These are phyloP conservation scores for Leucophenga maculata DNA, from an alignment of 2,888 invertebrate genomes.

Conservation along the genomic window DNA sequence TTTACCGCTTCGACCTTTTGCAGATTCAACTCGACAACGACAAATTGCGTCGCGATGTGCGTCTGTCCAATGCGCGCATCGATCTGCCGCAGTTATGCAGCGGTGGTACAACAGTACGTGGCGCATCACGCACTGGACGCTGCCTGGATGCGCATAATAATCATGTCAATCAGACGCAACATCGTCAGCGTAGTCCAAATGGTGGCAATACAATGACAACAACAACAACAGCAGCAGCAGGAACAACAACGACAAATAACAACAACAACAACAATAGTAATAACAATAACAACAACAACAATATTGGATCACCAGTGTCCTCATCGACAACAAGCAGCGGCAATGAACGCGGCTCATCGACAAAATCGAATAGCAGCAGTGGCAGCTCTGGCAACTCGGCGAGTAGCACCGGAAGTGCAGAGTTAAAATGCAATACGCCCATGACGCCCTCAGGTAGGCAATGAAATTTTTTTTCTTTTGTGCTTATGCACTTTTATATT, in stretches of 20 bases:
- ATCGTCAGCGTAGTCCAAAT: slow-evolving; percentile 42
- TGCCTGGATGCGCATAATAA: slow-evolving; percentile 68
- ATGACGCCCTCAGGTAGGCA: slow-evolving; percentile 70
- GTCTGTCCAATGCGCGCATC: slow-evolving; percentile 64
- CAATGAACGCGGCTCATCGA: slow-evolving; percentile 68
- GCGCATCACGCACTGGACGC: slow-evolving; percentile 53
- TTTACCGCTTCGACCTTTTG: neutral
- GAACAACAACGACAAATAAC: slow-evolving; percentile 36
- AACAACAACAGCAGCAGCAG: slow-evolving; percentile 37
- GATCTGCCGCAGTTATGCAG: slow-evolving; percentile 69
- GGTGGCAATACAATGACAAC: slow-evolving; percentile 37
- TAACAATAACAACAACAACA: slow-evolving; percentile 59
- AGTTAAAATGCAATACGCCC: slow-evolving; percentile 69
- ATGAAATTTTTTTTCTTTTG: neutral
- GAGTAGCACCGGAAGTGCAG: slow-evolving; percentile 65
- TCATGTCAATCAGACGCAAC: slow-evolving; percentile 59
- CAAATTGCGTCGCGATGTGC: slow-evolving; percentile 72
- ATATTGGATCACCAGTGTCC: slow-evolving; percentile 67
- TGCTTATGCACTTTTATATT: neutral
- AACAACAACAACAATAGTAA: slow-evolving; percentile 47
- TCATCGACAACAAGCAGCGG: slow-evolving; percentile 69
- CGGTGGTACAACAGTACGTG: slow-evolving; percentile 50
- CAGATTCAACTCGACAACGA: slow-evolving; percentile 73
- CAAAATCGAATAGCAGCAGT: slow-evolving; percentile 69
- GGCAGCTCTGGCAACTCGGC: slow-evolving; percentile 67